Evolutionary conservation across 2,888 invertebrate species (phyloP).

Genomic region (Perithous albicinctus): DNA sequence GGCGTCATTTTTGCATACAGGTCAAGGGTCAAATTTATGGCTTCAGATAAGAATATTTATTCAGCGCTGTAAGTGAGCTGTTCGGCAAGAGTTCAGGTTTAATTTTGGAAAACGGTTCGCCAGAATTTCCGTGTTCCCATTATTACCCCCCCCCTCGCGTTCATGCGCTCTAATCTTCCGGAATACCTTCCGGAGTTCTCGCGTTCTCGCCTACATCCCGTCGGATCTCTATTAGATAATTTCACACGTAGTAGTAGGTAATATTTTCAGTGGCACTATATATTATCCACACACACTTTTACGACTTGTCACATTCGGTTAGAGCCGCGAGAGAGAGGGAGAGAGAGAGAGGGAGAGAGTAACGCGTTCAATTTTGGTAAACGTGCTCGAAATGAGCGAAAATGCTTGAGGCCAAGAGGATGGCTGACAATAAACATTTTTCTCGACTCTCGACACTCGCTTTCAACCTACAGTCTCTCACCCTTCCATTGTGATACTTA

Average conservation of each 20-base stretch:
- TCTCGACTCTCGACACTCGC: slow-evolving; percentile 20
- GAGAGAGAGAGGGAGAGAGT: background rate
- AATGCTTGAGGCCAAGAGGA: background rate
- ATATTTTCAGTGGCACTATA: background rate
- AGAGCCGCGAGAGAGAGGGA: background rate
- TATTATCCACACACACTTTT: background rate
- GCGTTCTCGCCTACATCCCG: background rate
- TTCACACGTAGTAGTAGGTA: slow-evolving; percentile 11
- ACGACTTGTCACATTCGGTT: background rate
- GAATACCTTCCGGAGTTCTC: slow-evolving; percentile 31
- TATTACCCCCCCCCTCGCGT: slow-evolving; percentile 7
- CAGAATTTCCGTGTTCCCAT: slow-evolving; percentile 42
- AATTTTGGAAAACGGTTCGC: slow-evolving; percentile 48
- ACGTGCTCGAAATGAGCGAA: slow-evolving; percentile 47
- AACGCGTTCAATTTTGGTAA: slow-evolving; percentile 41
- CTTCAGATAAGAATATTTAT: slow-evolving; percentile 44
- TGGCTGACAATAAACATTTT: slow-evolving; percentile 36
- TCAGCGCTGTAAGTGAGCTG: background rate
- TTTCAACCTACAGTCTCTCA: background rate
- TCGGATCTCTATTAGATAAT: slow-evolving; percentile 46
- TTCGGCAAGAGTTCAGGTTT: slow-evolving; percentile 12
- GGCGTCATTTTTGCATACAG: too few relatives aligned
- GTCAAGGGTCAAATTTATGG: slow-evolving; percentile 30
- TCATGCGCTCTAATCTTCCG: slow-evolving; percentile 30
- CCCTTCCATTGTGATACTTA: background rate